Evolutionary conservation across 2,888 invertebrate genomes (phyloP), one percentile per base, ranked within the genome.

Genomic region (Idaea straminata): DNA sequence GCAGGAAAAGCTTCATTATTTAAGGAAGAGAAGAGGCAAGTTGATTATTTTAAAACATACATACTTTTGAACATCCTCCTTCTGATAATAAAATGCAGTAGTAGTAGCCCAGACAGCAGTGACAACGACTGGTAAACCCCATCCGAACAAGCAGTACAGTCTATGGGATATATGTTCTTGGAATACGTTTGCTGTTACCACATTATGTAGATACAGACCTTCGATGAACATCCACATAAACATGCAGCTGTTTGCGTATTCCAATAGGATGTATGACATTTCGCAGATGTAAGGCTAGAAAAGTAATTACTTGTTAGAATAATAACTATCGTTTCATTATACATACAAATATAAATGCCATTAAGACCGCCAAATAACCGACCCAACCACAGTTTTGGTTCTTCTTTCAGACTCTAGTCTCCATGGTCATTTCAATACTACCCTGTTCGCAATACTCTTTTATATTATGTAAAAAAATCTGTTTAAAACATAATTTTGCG

Each of bases 191-290:
- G 95, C 95, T 64, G 98, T 96, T 58, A 98, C 95, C 84, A 97
- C 95, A 71, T 95, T 96, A 85, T 98, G 97, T 35, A 99, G 91
- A 81, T 97, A 98, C 15, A 98, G 92, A 0, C 98, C 99, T 84
- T 99, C 99, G 64, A 98, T 96, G 78, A 99, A 97, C 98, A 99
- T 99, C 98, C 99, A 99, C 95, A 96, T 96, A 81, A 98, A 99
- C 95, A 97, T 97, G 0, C 97, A 96, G 0, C 97, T 97, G 70
- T 97, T 96, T 0, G 97, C 95, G 82, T 98, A 99, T 82, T 99
- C 99, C 72, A 99, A 87, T 0, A 98, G 85, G 0, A 96, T 93
- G 87, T 97, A 97, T 63, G 95, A 95, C 0, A 94, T 92, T 82
- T 97, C 96, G 81, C 98, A 98, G 0, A 98, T 83, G 63, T 96